Evolutionary conservation across 2,797 vertebrate genomes (phyloP).

Genomic region (Poecilia velifera): DNA sequence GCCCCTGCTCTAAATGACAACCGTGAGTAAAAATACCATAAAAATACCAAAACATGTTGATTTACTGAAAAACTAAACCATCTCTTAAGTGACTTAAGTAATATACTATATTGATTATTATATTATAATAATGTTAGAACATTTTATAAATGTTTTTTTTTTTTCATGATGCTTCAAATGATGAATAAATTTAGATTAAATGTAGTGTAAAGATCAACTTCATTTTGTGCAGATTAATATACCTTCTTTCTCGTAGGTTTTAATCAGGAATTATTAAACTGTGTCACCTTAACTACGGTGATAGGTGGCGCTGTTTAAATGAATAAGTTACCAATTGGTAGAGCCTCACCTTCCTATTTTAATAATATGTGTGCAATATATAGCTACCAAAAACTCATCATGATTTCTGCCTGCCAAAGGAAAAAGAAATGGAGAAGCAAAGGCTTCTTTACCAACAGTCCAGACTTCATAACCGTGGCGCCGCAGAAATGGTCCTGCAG

Average conservation of each 20-base stretch:
- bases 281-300: neutral
- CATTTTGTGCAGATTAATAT: neutral
- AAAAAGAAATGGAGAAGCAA: constrained; percentile 97
- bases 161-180: neutral
- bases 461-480: constrained; percentile 90
- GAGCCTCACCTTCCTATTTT: constrained; percentile 42
- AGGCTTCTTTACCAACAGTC: constrained; percentile 93
- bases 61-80: neutral
- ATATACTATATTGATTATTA: neutral
- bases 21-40: neutral
- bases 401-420: constrained; percentile 73
- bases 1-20: neutral
- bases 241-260: neutral
- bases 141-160: neutral
- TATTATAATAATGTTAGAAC: neutral
- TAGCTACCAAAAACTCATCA: constrained; percentile 32
- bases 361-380: constrained; percentile 19
- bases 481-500: constrained; percentile 96
- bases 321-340: constrained; percentile 1
- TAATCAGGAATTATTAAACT: neutral
- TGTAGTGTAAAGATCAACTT: neutral
- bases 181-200: neutral
- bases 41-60: neutral
- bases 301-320: neutral
- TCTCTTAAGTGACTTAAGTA: too few relatives aligned